Base-by-base conservation (phyloP, 1,140 invertebrate genomes). In the Drosophila subpulchrella region DNA sequence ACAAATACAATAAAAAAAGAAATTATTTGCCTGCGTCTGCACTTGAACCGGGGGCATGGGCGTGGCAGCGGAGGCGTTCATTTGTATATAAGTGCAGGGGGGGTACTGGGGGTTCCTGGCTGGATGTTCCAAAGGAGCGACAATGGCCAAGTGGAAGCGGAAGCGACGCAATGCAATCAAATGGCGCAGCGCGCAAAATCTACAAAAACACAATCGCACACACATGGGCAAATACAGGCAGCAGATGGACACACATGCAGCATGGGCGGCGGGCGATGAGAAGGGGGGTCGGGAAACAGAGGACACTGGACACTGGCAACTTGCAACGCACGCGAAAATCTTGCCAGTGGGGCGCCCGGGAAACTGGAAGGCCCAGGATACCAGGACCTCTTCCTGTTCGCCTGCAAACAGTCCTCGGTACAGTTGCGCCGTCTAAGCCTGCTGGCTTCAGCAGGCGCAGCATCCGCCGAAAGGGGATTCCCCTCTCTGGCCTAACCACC, bases 271-370 rank as follows among this genome's bases (percentile, higher is more conserved):
- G 34, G 24, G 34, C 7, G 7, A 32, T 7, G 8, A 11, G 6
- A 6, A 7, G 47, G n/a, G 53, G 53, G 4, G 6, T 12, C 3
- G 12, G 34, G 13, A 2, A 20, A 51, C 30, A 32, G 17, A 10
- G 56, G 42, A 46, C 41, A 44, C 42, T 2, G 42, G 27, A 27
- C 27, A 56, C 20, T 48, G 65, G 71, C 78, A 86, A 86, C 79
- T 88, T 88, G 82, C 82, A 86, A 86, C 83, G 83, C 82, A 86
- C 82, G 82, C 82, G 82, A 86, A 86, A 86, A 86, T 88, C 82
- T 88, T 86, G 78, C 79, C 83, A 61, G 51, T 47, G 78, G 78
- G 75, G 54, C 73, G 58, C 68, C 36, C 62, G 72, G 79, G 20
- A 72, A 57, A 62, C 58, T 46, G 77, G 41, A 53, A 58, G 17